Base-by-base conservation (phyloP, 2,797 vertebrate genomes). In the Hemitrygon akajei region DNA sequence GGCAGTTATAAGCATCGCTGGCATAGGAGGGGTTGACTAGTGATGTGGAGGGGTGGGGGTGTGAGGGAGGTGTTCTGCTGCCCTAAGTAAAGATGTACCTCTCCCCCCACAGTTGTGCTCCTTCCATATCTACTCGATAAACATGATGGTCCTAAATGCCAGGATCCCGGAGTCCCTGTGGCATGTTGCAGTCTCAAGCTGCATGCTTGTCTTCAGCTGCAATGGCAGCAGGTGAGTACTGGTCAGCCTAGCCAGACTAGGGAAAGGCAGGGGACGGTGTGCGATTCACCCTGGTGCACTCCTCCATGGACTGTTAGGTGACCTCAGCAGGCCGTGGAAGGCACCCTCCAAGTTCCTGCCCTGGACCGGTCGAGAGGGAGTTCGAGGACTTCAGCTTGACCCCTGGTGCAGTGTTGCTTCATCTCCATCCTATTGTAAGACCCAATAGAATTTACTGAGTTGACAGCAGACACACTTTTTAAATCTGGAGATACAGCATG, bases 81-180 rank as follows among this genome's bases (percentile, higher is more conserved):
- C 5, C 20, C 20, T 30, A 20, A 37, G n/a, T 91, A 91, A 91
- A 37, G 2, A 22, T 25, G 3, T 18, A 14, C 69, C 27, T 37
- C 79, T 22, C 34, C 16, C 34, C n/a, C 30, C 79, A 11, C 94
- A 99, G 98, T 96, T 99, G 58, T 96, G 99, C 94, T 99, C 98
- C 1, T 96, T 99, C 95, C 98, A 99, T 69, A 91, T 99, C 94
- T 97, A 97, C 94, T 98, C 98, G 63, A 96, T 99, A 95, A 99
- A 98, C 93, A 95, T 99, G 95, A 99, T 99, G 97, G 98, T 99
- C 89, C 96, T 99, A 94, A 98, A 99, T 82, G 95, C 98, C 94
- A 97, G 97, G 18, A 97, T 98, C 91, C 97, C 98, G 0, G 99
- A 99, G 95, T 99, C 98, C 40, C 97, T 99, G 25, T 99, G 98